Percentiles rank a stretch among this genome's conserved stretches.
Conservation (phyloP, 1,140 invertebrate genomes). For the Drosophila kepulauana region DNA sequence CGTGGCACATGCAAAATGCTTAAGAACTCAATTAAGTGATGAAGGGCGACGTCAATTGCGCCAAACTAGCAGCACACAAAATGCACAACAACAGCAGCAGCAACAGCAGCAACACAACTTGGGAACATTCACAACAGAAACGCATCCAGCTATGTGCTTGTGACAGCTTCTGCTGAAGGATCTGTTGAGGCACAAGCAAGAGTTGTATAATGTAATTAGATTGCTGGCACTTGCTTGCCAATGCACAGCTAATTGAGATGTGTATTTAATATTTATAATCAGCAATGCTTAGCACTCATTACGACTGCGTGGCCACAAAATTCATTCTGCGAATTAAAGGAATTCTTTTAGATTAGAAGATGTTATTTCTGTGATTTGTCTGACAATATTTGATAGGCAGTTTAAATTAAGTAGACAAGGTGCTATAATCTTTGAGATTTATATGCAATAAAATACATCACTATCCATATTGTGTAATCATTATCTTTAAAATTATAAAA, state of each 20-base stretch:
- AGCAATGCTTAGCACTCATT: not conserved
- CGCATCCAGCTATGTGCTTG: not conserved
- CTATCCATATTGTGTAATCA: no score
- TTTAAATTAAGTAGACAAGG: no score
- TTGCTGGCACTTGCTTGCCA: constrained; percentile 12
- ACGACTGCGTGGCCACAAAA: no score
- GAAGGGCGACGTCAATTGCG: constrained; percentile 49
- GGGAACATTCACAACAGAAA: constrained; percentile 1
- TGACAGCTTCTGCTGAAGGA: constrained; percentile 1
- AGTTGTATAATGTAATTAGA: constrained; percentile 41
- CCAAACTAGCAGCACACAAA: constrained; percentile 17
- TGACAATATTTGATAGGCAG: no score
- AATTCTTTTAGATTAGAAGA: no score
- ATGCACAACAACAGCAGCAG: constrained; percentile 28
- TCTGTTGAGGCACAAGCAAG: not conserved
- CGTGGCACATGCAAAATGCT: constrained; percentile 47
- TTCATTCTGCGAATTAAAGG: no score
- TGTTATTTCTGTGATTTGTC: no score
- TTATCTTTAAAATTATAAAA: no score
- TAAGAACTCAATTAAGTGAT: constrained; percentile 67
- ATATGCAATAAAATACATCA: no score
- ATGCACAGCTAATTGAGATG: constrained; percentile 1
- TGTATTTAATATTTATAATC: constrained; percentile 7
- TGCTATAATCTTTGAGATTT: no score
- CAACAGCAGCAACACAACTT: constrained; percentile 10